phyloP scores from a whole-genome alignment of 2,113 vertebrate genomes.

The zebrafish (Danio rerio) region GRCz12tu NC_133194.1:36404001-36404500 shows the following conservation, averaged over 20 bases:
- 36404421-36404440: neutral
- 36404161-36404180: neutral
- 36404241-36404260: constrained; percentile 6
- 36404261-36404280: neutral
- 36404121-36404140: neutral
- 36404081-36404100: constrained; percentile 6
- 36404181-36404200: constrained; percentile 16
- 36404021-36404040: neutral
- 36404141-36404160: neutral
- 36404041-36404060: neutral
- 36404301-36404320: neutral
- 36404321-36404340: neutral
- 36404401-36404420: neutral
- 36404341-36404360: neutral
- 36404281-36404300: neutral
- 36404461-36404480: no score
- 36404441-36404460: no score
- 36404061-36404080: neutral
- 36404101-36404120: neutral
- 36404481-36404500: no score
- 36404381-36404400: neutral
- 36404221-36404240: neutral
- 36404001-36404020: neutral
- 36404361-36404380: neutral
- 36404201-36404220: neutral